Evolutionary conservation across 2,888 invertebrate species (phyloP).

Genomic region (Patella pellucida): DNA sequence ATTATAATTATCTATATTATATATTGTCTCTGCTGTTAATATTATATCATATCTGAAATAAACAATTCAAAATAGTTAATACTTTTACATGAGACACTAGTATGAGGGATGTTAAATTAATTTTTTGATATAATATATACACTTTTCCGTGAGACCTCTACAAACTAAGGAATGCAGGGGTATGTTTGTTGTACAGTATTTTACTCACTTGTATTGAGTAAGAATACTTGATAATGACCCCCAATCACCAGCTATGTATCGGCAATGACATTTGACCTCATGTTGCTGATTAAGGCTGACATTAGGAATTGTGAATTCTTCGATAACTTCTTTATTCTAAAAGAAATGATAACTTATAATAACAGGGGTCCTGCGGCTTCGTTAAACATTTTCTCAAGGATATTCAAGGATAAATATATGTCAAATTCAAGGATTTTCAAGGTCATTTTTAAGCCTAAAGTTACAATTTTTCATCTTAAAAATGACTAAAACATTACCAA

Average conservation of each 20-base stretch:
- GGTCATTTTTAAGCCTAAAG: too few species aligned
- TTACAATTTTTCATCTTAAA: too few species aligned
- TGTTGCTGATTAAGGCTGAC: slow-evolving; percentile 76
- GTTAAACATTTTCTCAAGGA: neutral
- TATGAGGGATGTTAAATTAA: too few species aligned
- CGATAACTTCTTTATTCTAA: slow-evolving; percentile 88
- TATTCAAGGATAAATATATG: too few species aligned
- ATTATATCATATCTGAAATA: slow-evolving; percentile 83
- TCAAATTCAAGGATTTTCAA: too few species aligned
- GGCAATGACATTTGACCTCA: slow-evolving; percentile 34
- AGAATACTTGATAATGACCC: slow-evolving; percentile 72
- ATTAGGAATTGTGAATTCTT: slow-evolving; percentile 86
- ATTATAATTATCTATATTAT: slow-evolving; percentile 82
- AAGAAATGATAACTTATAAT: slow-evolving; percentile 21
- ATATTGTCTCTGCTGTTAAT: slow-evolving; percentile 92
- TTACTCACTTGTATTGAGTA: neutral
- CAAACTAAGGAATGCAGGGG: too few species aligned
- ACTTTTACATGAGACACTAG: too few species aligned
- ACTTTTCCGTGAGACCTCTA: too few species aligned
- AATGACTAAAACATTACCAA: too few species aligned
- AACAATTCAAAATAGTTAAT: slow-evolving; percentile 43
- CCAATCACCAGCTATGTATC: slow-evolving; percentile 83
- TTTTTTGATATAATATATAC: too few species aligned
- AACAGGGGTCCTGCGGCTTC: too few species aligned
- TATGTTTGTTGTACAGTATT: too few species aligned